Evolutionary conservation across 1,140 invertebrate genomes (phyloP).

Genomic region (Sinella curviseta): DNA sequence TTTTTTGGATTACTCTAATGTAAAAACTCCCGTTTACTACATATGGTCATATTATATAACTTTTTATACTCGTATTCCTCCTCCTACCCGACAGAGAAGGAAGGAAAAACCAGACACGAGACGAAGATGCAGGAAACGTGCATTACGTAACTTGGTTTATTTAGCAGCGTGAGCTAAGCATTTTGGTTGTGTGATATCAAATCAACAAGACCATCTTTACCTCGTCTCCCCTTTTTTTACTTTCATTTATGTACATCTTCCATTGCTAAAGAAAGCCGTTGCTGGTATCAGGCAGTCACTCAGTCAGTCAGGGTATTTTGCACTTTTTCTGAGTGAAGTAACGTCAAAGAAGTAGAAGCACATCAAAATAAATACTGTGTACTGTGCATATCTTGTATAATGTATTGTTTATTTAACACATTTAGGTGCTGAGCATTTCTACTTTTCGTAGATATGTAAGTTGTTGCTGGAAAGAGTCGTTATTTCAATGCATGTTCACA

Average conservation of each 20-base stretch:
- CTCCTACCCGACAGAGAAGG: neutral
- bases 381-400: neutral
- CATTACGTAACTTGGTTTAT: slow-evolving; percentile 12
- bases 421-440: too few species aligned
- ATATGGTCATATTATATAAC: neutral
- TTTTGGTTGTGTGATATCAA: neutral
- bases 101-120: neutral
- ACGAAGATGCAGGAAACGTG: neutral
- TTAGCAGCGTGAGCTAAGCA: neutral
- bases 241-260: neutral
- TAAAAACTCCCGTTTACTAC: neutral
- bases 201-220: neutral
- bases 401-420: neutral
- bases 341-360: neutral
- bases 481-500: too few species aligned
- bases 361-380: neutral
- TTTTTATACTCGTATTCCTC: neutral
- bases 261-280: neutral
- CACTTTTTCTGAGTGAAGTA: slow-evolving; percentile 5
- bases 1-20: neutral
- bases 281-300: too few species aligned
- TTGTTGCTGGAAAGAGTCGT: too few species aligned
- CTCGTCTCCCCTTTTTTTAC: neutral
- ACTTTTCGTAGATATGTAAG: too few species aligned
- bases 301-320: neutral